A percentile compares a stretch with the other conserved stretches of the same genome.
Evolutionary conservation across 2,888 invertebrate genomes (phyloP).

Genomic region (Ferrisia virgata): DNA sequence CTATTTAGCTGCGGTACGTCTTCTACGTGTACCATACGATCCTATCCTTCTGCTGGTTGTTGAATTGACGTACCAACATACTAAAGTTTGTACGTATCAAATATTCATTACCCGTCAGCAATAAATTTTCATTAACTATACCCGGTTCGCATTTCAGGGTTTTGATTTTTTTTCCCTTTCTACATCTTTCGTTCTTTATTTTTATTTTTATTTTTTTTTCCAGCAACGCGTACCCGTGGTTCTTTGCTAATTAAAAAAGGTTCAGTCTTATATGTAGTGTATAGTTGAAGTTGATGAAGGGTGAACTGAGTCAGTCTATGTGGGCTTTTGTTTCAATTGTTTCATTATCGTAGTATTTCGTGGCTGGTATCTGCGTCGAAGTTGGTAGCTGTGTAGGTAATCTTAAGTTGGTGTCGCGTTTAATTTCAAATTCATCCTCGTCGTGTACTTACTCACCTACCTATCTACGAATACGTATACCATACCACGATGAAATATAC

Average conservation of each 20-base stretch:
- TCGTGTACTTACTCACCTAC: too few relatives aligned
- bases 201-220: too few relatives aligned
- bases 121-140: slow-evolving; percentile 39
- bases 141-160: neutral
- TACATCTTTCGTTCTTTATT: neutral
- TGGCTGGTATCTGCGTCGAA: neutral
- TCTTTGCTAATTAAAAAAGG: slow-evolving; percentile 20
- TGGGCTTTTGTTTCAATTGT: neutral
- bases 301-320: neutral
- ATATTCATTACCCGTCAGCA: slow-evolving; percentile 39
- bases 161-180: slow-evolving; percentile 13
- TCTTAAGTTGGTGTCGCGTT: neutral
- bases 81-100: slow-evolving; percentile 31
- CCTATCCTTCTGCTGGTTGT: neutral
- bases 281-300: neutral
- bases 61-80: slow-evolving; percentile 34
- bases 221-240: neutral
- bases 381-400: neutral
- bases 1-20: neutral
- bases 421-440: neutral
- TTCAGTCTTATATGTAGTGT: neutral
- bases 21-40: neutral
- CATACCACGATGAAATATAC: too few relatives aligned
- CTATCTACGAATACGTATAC: too few relatives aligned
- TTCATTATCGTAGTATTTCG: neutral